Base-by-base conservation (phyloP, 2,888 invertebrate species). In the Sesamia inferens region DNA sequence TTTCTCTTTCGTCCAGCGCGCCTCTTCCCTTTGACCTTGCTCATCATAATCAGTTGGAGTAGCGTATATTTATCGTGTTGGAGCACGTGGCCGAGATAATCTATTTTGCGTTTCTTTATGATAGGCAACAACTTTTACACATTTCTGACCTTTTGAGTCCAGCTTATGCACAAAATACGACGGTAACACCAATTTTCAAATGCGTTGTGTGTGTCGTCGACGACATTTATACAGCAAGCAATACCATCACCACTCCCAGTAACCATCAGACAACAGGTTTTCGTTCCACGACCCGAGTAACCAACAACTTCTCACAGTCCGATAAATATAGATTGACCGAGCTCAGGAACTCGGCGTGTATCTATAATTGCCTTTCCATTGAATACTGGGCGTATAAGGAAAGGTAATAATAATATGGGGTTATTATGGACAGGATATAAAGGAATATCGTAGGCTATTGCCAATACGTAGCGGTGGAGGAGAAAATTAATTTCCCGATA, bases 261-360 rank as follows among this genome's bases (percentile, higher is more conserved):
- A 5, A 48, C 54, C 5, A 48, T 19, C n/a, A 71, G 14, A 75
- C 44, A 76, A 76, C 76, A 44, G 77, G 76, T 76, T 76, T 48
- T 22, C 16, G 0, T 1, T 64, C 2, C 63, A 64, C 4, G 24
- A 65, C 42, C 42, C 19, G 0, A 31, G n/a, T n/a, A n/a, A 42
- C 42, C 39, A 51, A 31, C 61, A 14, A n/a, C 62, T 24, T 11
- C 14, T 48, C 14, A 1, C 5, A 51, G 54, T 54, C 13, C 58
- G 70, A 77, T 76, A 76, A 76, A 77, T 76, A 76, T 76, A 76
- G 77, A 64, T 42, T 31, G 31, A 51, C 13, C 13, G 14, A 13
- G 10, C 58, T 22, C 68, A 75, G 57, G 75, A 75, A 75, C 68
- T 68, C 24, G 14, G 14, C 44, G 22, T 44, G 66, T 44, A 31